phyloP scores from a whole-genome alignment of 1,140 invertebrate species.

The Campoletis sonorensis region DNA sequence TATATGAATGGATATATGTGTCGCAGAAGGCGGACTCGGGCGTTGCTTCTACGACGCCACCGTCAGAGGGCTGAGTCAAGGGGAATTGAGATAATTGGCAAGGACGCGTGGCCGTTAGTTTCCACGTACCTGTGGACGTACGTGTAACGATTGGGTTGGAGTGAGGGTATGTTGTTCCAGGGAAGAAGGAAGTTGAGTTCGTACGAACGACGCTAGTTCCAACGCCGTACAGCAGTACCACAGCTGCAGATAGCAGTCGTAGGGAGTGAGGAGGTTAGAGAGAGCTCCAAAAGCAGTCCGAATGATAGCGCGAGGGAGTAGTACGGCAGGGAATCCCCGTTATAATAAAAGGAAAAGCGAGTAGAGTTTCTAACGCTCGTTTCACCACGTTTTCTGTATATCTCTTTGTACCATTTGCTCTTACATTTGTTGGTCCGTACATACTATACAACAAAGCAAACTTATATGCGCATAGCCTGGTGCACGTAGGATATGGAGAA shows the following conservation, averaged over 20 bases:
- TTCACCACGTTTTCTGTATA: constrained; percentile 34
- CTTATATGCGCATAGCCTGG: not conserved
- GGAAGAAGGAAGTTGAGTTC: constrained; percentile 2
- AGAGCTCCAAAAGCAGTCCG: not conserved
- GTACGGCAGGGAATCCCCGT: not conserved
- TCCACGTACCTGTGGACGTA: constrained; percentile 36
- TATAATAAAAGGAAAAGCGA: constrained; percentile 38
- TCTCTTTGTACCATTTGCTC: not conserved
- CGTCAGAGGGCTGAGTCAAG: not conserved
- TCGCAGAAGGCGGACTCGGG: too few relatives aligned
- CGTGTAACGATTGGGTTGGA: constrained; percentile 41
- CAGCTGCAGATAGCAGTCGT: not conserved
- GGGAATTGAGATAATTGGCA: constrained; percentile 58
- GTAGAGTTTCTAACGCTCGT: constrained; percentile 15
- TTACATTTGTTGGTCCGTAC: not conserved
- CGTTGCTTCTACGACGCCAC: constrained; percentile 10
- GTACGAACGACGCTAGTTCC: not conserved
- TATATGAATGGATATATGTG: too few relatives aligned
- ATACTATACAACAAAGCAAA: not conserved
- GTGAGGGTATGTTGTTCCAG: constrained; percentile 21
- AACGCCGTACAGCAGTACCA: constrained; percentile 14
- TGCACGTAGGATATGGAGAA: constrained; percentile 19
- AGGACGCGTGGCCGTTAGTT: constrained; percentile 50
- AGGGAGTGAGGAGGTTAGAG: not conserved
- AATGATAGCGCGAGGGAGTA: not conserved